A percentile compares a stretch with the other conserved stretches of the same genome.
phyloP scores from a whole-genome alignment of 2,797 vertebrate genomes.

The Clarias fuscus region DNA sequence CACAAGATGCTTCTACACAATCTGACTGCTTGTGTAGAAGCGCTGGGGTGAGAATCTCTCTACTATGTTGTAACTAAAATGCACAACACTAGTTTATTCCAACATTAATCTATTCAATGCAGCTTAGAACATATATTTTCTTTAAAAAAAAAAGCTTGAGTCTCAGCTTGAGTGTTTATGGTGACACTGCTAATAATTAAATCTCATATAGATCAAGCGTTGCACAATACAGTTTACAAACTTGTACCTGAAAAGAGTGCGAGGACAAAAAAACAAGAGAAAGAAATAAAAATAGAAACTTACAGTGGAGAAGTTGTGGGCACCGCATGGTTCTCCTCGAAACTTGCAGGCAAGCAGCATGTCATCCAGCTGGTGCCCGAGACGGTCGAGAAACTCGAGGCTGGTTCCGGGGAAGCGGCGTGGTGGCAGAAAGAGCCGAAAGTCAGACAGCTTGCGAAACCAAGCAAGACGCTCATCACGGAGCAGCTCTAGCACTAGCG shows the following conservation, averaged over 20 bases:
- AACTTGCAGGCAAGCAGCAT: conserved; percentile 98
- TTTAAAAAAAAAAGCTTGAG: background rate
- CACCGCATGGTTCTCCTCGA: conserved; percentile 90
- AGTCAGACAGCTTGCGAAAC: conserved; percentile 96
- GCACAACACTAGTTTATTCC: background rate
- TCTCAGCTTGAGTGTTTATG: background rate
- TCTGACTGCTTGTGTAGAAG: background rate
- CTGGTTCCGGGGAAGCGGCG: conserved; percentile 96
- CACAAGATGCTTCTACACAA: background rate
- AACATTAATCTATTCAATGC: background rate
- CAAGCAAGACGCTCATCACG: conserved; percentile 85
- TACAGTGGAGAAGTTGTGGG: conserved; percentile 97
- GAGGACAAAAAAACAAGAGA: background rate
- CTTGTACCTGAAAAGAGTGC: background rate
- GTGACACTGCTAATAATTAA: background rate
- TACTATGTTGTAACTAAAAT: background rate
- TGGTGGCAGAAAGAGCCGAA: conserved; percentile 92
- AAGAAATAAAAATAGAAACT: conserved; percentile 68
- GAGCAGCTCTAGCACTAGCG: conserved; percentile 88
- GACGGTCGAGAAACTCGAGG: conserved; percentile 93
- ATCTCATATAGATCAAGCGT: background rate
- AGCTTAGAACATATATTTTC: background rate
- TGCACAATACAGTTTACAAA: background rate
- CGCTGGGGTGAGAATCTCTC: background rate
- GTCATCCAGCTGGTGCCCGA: conserved; percentile 96